Conservation (phyloP, 2,888 invertebrate species). For the Ectropis crepuscularia region DNA sequence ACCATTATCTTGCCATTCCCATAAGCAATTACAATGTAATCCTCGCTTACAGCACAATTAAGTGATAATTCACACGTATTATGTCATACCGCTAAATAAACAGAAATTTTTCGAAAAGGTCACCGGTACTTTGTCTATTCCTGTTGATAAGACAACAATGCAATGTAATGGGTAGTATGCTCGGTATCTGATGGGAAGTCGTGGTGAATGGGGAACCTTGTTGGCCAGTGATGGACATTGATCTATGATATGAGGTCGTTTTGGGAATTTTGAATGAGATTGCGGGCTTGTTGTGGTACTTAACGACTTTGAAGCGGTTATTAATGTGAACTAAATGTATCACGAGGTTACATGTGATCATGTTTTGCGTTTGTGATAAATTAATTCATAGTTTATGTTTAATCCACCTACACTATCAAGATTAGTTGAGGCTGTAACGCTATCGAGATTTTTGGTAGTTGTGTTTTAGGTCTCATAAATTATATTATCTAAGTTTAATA, state of each 20-base stretch:
- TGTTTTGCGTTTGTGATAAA: not conserved
- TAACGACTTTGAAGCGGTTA: not conserved
- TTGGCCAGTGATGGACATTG: constrained; percentile 41
- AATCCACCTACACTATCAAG: too few species aligned
- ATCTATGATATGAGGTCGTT: constrained; percentile 26
- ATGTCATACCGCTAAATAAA: constrained; percentile 35
- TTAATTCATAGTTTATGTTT: not conserved
- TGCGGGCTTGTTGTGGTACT: constrained; percentile 17
- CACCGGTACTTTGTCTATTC: constrained; percentile 24
- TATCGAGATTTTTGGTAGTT: too few species aligned
- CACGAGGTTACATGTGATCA: constrained; percentile 1
- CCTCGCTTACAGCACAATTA: constrained; percentile 15
- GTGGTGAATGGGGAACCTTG: constrained; percentile 49
- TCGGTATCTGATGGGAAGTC: constrained; percentile 47
- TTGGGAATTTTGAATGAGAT: constrained; percentile 17
- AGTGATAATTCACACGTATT: constrained; percentile 37
- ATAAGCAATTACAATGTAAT: constrained; percentile 21
- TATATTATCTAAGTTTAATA: too few species aligned
- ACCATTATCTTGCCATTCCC: constrained; percentile 21
- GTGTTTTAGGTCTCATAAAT: too few species aligned
- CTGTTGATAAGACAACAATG: constrained; percentile 27
- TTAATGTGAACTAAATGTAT: not conserved
- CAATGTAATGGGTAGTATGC: constrained; percentile 19
- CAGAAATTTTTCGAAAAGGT: constrained; percentile 32
- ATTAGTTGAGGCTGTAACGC: too few species aligned